Evolutionary conservation across 2,113 vertebrate genomes (phyloP), one percentile per base, ranked within the genome.

Genomic region (Siphamia tubifer): DNA sequence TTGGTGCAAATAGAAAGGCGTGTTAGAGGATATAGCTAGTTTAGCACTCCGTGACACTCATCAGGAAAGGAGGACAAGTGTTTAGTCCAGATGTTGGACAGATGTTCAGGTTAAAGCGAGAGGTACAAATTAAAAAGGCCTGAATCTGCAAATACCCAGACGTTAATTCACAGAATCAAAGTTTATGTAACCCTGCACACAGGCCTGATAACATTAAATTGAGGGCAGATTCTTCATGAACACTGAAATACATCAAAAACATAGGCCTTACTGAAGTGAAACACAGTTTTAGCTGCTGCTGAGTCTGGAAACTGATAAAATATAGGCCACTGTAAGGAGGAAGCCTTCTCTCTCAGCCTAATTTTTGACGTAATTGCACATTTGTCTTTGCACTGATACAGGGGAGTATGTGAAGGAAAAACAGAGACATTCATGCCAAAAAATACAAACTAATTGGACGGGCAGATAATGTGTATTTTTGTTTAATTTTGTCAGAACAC

Each of bases 21-120:
- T 69, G 31, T 43, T 6, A 36, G 30, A 63, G 38, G 49, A 66
- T 17, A 20, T 9, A 42, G 36, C 61, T 52, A 43, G 70, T 82
- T 67, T 62, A 61, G 28, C 39, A 21, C 32, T 23, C 13, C 47
- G 20, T 63, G 76, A 64, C 43, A 77, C 23, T 17, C 16, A 20
- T 61, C 44, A 65, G 54, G 23, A 48, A 30, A 78, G 36, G 21
- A 53, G 55, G 36, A 56, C 57, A 65, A 56, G 60, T 45, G 24
- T 21, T 43, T 3, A 24, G 23, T n/a, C 62, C 87, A 89, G 81
- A 84, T 90, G 84, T 72, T 44, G 40, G 72, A 31, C 85, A 89
- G 77, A 90, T 87, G 89, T 77, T 74, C 13, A 44, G 48, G 57
- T 30, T 21, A 47, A 79, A 23, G 20, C 9, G 16, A 54, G 21